These are phyloP conservation scores for Saccostrea echinata DNA, from an alignment of 1,140 invertebrate genomes.

Conservation along the genomic window DNA sequence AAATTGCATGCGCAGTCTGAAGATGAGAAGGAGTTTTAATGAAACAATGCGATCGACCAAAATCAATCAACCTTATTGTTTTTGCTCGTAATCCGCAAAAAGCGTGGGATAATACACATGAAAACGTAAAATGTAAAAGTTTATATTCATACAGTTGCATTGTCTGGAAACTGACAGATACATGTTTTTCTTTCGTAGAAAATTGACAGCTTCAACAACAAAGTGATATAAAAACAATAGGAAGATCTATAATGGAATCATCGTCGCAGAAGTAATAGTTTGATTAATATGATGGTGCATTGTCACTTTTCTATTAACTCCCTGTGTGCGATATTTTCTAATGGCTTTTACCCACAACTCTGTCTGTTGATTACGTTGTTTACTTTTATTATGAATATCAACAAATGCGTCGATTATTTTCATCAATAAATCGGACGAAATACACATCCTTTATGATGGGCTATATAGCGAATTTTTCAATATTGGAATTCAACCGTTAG, in stretches of 20 bases:
- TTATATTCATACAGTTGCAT: neutral
- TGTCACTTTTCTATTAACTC: neutral
- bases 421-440: neutral
- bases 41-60: too few species aligned
- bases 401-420: neutral
- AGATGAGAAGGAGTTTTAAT: too few species aligned
- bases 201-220: neutral
- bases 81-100: neutral
- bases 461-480: constrained; percentile 11
- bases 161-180: neutral
- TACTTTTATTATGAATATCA: neutral
- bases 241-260: neutral
- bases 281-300: neutral
- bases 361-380: neutral
- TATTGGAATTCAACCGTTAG: constrained; percentile 11
- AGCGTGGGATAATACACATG: neutral
- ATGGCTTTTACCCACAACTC: neutral
- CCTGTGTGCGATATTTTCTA: neutral
- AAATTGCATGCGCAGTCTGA: too few species aligned
- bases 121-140: neutral
- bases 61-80: too few species aligned
- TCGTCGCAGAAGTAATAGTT: neutral
- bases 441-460: neutral
- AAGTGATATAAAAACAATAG: neutral
- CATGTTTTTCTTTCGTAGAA: neutral